These are phyloP conservation scores for Chrysocyon brachyurus DNA, from an alignment of 2,797 vertebrate genomes.

Conservation along the genomic window DNA sequence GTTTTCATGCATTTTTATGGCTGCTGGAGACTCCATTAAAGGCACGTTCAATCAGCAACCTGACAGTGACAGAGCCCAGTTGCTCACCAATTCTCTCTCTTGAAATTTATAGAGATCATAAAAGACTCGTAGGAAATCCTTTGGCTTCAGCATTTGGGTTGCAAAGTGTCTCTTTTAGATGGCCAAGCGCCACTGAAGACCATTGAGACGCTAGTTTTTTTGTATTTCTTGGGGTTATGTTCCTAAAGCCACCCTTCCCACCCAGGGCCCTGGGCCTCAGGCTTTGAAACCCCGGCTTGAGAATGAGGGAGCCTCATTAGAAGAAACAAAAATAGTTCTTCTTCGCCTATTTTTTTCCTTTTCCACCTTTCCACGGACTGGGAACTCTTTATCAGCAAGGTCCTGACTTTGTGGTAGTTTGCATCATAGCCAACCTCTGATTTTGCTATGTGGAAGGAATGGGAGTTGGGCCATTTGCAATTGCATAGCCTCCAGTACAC, in stretches of 20 bases:
- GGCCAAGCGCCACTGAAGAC: neutral
- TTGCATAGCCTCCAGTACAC: too few species aligned
- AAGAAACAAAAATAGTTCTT: neutral
- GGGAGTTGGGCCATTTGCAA: neutral
- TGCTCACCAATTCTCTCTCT: slow-evolving; percentile 50
- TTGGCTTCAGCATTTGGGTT: neutral
- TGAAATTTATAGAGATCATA: slow-evolving; percentile 79
- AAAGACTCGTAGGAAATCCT: slow-evolving; percentile 73
- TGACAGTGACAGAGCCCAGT: slow-evolving; percentile 76
- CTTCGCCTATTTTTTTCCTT: neutral
- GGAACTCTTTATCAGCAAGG: neutral
- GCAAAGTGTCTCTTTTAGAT: slow-evolving; percentile 61
- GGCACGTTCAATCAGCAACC: slow-evolving; percentile 62
- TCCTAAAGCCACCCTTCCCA: neutral
- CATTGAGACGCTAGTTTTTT: neutral
- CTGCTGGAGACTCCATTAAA: slow-evolving; percentile 78
- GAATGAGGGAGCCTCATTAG: neutral
- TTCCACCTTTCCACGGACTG: neutral
- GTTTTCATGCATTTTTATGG: slow-evolving; percentile 75
- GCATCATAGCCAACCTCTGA: neutral
- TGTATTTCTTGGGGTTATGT: neutral
- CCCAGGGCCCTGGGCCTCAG: neutral
- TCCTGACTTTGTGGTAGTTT: neutral
- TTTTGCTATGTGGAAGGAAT: neutral
- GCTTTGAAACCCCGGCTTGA: neutral